These are phyloP conservation scores for Fragum fragum DNA, from an alignment of 2,888 invertebrate genomes.

Conservation along the genomic window DNA sequence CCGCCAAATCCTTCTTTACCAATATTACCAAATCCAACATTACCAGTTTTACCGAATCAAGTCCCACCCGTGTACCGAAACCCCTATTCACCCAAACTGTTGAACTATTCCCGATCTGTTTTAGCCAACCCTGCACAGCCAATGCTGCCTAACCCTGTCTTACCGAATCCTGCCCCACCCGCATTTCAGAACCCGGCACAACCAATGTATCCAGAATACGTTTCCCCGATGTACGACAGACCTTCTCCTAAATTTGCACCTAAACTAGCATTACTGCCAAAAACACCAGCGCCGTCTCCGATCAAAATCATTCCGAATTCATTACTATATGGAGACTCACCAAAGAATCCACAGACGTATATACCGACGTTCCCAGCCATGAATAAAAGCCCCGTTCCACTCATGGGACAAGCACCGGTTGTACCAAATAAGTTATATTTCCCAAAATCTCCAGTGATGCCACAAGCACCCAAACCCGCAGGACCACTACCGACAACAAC, in stretches of 20 bases:
- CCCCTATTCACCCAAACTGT: neutral
- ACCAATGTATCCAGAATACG: neutral
- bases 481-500: neutral
- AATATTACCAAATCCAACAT: neutral
- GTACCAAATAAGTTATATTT: slow-evolving; percentile 3
- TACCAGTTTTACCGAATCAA: neutral
- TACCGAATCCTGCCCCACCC: neutral
- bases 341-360: neutral
- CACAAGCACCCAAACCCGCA: neutral
- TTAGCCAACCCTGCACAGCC: neutral
- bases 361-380: neutral
- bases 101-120: too few species aligned
- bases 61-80: neutral
- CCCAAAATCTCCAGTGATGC: neutral
- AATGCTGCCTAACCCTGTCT: neutral
- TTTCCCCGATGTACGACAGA: neutral
- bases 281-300: neutral
- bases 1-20: neutral
- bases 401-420: neutral
- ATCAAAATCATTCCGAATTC: neutral
- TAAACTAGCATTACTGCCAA: neutral
- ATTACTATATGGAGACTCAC: neutral
- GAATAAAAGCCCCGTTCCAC: neutral
- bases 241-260: neutral
- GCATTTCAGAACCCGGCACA: neutral